Conservation (phyloP, 2,888 invertebrate genomes). For the Tetramorium bicarinatum region DNA sequence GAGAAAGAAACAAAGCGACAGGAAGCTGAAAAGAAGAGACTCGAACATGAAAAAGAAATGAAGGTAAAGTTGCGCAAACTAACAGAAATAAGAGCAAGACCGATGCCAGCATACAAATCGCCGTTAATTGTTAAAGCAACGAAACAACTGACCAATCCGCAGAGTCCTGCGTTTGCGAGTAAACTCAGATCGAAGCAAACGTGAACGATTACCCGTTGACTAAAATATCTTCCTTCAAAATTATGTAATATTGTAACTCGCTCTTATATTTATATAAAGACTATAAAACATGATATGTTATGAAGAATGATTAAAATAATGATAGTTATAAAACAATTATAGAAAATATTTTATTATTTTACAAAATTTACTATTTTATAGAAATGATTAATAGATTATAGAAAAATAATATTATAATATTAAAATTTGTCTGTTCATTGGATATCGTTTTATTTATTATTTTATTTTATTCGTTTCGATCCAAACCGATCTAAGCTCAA, state of each 20-base stretch:
- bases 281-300: not conserved
- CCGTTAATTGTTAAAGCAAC: conserved; percentile 87
- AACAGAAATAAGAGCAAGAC: conserved; percentile 89
- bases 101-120: conserved; percentile 87
- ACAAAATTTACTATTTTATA: too few species aligned
- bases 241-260: not conserved
- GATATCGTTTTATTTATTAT: conserved; percentile 15
- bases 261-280: conserved; percentile 12
- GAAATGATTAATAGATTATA: not conserved
- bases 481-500: conserved; percentile 1
- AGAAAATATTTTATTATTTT: too few species aligned
- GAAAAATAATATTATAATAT: conserved; percentile 24
- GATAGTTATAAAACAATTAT: too few species aligned
- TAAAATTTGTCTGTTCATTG: not conserved
- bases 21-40: conserved; percentile 82
- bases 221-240: not conserved
- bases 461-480: not conserved
- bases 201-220: not conserved
- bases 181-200: conserved; percentile 51
- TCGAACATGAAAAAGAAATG: conserved; percentile 87
- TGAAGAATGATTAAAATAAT: not conserved
- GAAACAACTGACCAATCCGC: conserved; percentile 89
- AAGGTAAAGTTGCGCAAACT: conserved; percentile 88
- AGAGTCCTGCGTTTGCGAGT: conserved; percentile 87
- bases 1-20: conserved; percentile 87